phyloP scores from a whole-genome alignment of 2,113 vertebrate species.

The Hypomesus transpacificus region DNA sequence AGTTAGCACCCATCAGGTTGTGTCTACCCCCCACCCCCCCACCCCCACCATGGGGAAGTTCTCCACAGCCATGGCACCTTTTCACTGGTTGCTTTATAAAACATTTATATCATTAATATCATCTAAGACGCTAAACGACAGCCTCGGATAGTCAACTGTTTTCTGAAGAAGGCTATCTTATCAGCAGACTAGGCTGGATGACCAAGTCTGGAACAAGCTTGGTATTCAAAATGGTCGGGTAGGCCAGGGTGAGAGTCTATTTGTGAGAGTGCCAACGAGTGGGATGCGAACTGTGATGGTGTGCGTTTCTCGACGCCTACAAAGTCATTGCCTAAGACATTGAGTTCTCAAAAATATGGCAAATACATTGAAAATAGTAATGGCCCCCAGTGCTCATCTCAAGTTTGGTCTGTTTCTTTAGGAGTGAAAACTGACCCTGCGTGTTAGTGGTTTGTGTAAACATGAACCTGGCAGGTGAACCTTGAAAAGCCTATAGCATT shows the following conservation, averaged over 20 bases:
- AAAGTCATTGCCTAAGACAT: no score
- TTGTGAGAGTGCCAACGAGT: conserved; percentile 7
- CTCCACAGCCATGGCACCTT: conserved; percentile 58
- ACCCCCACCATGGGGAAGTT: conserved; percentile 61
- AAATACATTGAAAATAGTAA: no score
- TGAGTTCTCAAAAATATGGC: no score
- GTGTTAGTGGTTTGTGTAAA: no score
- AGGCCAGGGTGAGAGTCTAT: background rate
- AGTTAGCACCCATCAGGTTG: conserved; percentile 3
- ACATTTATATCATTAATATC: conserved; percentile 61
- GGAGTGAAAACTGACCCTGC: no score
- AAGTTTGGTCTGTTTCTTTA: no score
- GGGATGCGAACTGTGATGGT: background rate
- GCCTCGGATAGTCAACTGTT: conserved; percentile 52
- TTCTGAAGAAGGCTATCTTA: conserved; percentile 51
- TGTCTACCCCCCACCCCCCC: conserved; percentile 10
- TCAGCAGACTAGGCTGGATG: conserved; percentile 66
- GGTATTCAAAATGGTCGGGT: background rate
- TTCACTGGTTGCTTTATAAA: conserved; percentile 54
- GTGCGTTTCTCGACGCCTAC: no score
- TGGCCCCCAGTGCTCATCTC: no score
- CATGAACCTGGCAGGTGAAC: no score
- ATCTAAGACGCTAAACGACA: conserved; percentile 62
- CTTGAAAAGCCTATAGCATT: no score
- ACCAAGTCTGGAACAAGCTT: conserved; percentile 53